These are phyloP conservation scores for Scomber scombrus DNA, from an alignment of 2,113 vertebrate genomes.

Conservation along the genomic window DNA sequence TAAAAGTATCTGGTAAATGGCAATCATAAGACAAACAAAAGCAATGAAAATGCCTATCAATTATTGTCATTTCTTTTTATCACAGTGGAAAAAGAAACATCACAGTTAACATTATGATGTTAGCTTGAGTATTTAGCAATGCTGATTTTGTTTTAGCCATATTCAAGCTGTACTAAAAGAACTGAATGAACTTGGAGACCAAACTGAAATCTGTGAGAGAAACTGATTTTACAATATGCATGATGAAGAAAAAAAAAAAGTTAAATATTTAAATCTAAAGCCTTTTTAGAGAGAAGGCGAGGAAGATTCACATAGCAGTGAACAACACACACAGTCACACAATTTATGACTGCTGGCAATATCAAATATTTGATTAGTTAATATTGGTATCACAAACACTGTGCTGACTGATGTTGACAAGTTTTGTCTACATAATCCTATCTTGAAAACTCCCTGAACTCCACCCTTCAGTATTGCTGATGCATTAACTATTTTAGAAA, in stretches of 20 bases:
- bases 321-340: neutral
- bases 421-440: neutral
- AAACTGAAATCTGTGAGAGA: constrained; percentile 27
- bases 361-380: neutral
- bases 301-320: neutral
- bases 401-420: neutral
- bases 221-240: constrained; percentile 52
- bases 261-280: constrained; percentile 56
- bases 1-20: too few species aligned
- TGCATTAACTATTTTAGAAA: neutral
- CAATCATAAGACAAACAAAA: too few species aligned
- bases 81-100: too few species aligned
- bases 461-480: neutral
- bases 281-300: constrained; percentile 34
- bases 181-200: constrained; percentile 5
- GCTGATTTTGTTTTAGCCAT: neutral
- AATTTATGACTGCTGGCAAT: neutral
- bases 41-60: too few species aligned
- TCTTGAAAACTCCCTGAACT: neutral
- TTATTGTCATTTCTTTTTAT: too few species aligned
- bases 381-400: neutral
- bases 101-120: too few species aligned
- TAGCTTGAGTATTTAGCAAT: too few species aligned
- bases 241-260: constrained; percentile 34
- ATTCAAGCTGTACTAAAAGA: constrained; percentile 16